Evolutionary conservation across 2,797 vertebrate genomes (phyloP).

Genomic region (Garrulus glandarius): DNA sequence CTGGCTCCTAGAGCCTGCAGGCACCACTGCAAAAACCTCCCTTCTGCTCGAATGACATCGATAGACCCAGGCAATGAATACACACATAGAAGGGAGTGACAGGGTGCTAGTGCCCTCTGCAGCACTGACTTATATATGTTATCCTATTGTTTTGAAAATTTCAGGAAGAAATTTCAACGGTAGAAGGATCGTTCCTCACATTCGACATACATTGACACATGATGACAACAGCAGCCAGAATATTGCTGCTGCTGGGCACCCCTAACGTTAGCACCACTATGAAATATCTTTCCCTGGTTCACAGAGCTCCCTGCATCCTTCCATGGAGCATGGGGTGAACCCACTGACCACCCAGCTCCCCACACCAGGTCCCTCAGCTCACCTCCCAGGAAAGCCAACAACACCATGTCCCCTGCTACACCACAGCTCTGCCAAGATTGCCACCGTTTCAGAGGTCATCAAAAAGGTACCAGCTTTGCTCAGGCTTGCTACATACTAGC

Average conservation of each 20-base stretch:
- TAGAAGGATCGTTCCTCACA: fast-evolving
- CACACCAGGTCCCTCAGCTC: fast-evolving
- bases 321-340: fast-evolving
- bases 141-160: neutral
- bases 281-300: fast-evolving
- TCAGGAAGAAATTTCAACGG: neutral
- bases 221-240: neutral
- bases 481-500: neutral
- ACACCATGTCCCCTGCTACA: fast-evolving
- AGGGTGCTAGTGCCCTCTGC: neutral
- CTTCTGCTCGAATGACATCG: too few relatives aligned
- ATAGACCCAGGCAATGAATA: fast-evolving
- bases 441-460: neutral
- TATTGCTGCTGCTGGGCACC: neutral
- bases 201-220: fast-evolving
- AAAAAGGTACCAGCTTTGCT: neutral
- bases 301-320: too few relatives aligned
- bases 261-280: fast-evolving
- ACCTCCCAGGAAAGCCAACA: neutral
- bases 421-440: neutral
- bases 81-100: fast-evolving
- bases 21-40: neutral
- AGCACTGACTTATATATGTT: neutral
- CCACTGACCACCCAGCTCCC: neutral
- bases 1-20: neutral